Conservation (phyloP, 2,888 invertebrate species). For the Clivina fossor region DNA sequence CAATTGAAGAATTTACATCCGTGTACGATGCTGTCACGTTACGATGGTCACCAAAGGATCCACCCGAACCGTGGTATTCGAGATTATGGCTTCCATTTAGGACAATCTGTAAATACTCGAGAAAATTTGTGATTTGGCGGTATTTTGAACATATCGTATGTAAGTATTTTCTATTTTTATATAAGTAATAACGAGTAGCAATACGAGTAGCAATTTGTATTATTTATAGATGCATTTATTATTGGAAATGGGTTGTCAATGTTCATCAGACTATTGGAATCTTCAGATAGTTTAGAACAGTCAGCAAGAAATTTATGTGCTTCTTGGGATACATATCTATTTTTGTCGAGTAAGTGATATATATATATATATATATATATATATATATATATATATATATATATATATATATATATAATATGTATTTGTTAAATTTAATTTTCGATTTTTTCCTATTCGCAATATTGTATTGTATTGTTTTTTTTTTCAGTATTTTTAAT, state of each 20-base stretch:
- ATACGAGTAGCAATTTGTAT: background rate
- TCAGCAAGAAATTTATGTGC: slow-evolving; percentile 68
- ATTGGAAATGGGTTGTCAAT: slow-evolving; percentile 74
- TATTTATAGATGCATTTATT: slow-evolving; percentile 66
- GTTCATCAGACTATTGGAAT: slow-evolving; percentile 68
- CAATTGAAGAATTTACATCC: slow-evolving; percentile 71
- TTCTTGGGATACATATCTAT: slow-evolving; percentile 76
- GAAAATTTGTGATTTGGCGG: slow-evolving; percentile 66
- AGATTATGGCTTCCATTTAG: slow-evolving; percentile 62
- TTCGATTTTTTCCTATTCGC: slow-evolving; percentile 1
- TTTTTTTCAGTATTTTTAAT: slow-evolving; percentile 69
- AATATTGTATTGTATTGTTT: slow-evolving; percentile 21
- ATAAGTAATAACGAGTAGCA: background rate
- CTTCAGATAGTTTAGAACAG: slow-evolving; percentile 61
- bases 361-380: no score
- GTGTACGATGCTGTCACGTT: slow-evolving; percentile 73
- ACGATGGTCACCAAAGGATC: slow-evolving; percentile 72
- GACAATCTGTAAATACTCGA: slow-evolving; percentile 62
- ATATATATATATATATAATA: background rate
- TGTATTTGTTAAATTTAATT: slow-evolving; percentile 11
- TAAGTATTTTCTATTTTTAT: slow-evolving; percentile 53
- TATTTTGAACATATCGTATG: slow-evolving; percentile 75
- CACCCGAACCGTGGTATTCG: slow-evolving; percentile 74
- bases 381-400: background rate
- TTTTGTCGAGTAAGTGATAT: slow-evolving; percentile 63